A percentile compares a stretch with the other conserved stretches of the same genome.
These are phyloP conservation scores for Philhelius pedissequus DNA, from an alignment of 2,888 invertebrate species.

Conservation along the genomic window DNA sequence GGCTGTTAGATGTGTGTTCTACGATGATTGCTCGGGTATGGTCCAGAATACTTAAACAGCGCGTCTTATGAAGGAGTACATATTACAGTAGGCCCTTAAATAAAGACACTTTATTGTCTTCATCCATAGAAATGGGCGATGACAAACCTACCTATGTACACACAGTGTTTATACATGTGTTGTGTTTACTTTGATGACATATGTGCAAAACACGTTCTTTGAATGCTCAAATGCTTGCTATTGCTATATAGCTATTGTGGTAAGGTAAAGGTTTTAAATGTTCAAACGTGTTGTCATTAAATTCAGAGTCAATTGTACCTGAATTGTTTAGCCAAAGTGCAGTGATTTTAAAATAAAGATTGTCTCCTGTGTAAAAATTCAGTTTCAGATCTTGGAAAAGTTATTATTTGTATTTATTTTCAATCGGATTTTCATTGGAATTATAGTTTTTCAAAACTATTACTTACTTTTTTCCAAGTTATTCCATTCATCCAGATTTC, in stretches of 20 bases:
- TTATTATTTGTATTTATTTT: no score
- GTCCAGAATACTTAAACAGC: constrained; percentile 2
- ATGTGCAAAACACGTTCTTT: constrained; percentile 1
- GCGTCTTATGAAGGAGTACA: neutral
- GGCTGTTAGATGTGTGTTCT: constrained; percentile 15
- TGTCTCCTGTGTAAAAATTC: neutral
- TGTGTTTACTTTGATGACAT: constrained; percentile 14
- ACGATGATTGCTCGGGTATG: constrained; percentile 5
- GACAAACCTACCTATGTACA: neutral
- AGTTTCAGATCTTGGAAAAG: no score
- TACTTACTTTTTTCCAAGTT: no score
- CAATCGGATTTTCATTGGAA: no score
- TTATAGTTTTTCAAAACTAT: no score
- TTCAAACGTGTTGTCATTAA: neutral
- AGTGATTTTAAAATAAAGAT: neutral
- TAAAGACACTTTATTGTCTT: constrained; percentile 7
- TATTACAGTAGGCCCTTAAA: neutral
- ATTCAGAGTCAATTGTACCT: neutral
- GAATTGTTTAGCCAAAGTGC: neutral
- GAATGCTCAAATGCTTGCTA: neutral
- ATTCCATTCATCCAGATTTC: no score
- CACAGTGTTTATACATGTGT: neutral
- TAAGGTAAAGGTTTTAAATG: neutral
- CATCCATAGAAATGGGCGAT: neutral
- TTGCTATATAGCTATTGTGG: neutral